Base-by-base conservation (phyloP, 2,797 vertebrate species). In the Hydrophis major region DNA sequence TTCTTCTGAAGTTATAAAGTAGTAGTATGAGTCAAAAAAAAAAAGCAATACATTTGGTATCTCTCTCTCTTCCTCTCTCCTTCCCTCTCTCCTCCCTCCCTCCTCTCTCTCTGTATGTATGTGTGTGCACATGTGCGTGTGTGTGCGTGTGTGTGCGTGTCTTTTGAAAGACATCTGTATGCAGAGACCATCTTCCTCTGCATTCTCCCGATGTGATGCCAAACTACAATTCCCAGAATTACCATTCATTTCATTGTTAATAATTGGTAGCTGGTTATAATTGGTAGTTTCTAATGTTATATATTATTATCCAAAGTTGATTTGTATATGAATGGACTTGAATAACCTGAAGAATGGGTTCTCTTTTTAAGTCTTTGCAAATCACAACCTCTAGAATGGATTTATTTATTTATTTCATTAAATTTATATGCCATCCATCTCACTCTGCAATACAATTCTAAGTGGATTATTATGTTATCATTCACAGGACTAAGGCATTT, bases 1-100 rank as follows among this genome's bases (percentile, higher is more conserved):
- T 89, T 93, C 60, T 94, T n/a, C 22, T 83, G 63, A 69, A 94
- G 55, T 25, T 57, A 92, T 94, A 95, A 94, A 96, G 92, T 93
- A 95, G 91, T 20, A 94, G 27, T 55, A 92, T 0, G 0, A 83
- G 63, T 55, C 83, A 94, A 56, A 78, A 89, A 66, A 66, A 94
- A 78, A 50, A 47, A 66, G 0, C 89, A 87, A 63, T 55, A 55
- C 8, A 4, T 61, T 87, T 74, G 28, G 4, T 16, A 5, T 69
- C 63, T 32, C 1, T 69, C 28, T 16, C 4, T 28, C 28, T 13
- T 2, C 3, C 0, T n/a, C 2, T 14, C 11, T n/a, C 27, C 4
- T 11, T 28, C 10, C 6, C 20, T 25, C 20, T 8, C 22, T 61
- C 60, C 60, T 61, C 60, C 25, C 7, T 25, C 8, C 27, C 60